phyloP scores from a whole-genome alignment of 2,797 vertebrate species.

The Adelosebastes latens region DNA sequence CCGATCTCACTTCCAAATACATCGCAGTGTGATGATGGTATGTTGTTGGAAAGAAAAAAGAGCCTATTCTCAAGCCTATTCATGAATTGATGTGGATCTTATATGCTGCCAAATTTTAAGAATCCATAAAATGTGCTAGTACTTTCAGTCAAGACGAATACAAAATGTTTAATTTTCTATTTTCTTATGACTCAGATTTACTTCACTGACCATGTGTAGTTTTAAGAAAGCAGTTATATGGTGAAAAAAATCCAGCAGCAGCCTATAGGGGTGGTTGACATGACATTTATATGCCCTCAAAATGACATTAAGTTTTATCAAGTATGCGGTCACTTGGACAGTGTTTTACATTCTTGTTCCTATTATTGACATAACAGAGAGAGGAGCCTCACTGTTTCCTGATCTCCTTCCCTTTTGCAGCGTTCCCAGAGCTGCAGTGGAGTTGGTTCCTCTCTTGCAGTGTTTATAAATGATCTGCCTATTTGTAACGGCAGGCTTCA shows the following conservation, averaged over 20 bases:
- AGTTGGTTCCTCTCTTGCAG: background rate
- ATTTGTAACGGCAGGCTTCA: background rate
- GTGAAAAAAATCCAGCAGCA: background rate
- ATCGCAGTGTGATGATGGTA: background rate
- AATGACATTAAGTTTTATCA: background rate
- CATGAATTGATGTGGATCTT: background rate
- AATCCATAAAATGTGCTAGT: background rate
- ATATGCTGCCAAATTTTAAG: background rate
- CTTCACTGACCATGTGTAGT: background rate
- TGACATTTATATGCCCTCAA: background rate
- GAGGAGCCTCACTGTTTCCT: background rate
- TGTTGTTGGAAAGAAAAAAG: background rate
- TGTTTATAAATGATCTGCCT: background rate
- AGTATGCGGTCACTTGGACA: background rate
- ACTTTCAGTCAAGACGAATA: accelerated
- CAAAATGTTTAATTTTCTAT: background rate
- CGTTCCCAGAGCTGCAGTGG: background rate
- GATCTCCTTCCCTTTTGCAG: background rate
- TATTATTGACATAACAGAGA: slow-evolving; percentile 7
- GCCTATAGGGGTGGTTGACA: background rate
- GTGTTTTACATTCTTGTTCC: slow-evolving; percentile 13
- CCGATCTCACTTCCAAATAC: slow-evolving; percentile 11
- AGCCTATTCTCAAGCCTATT: background rate
- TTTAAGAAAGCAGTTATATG: background rate
- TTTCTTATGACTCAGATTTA: background rate